Evolutionary conservation across 2,113 vertebrate genomes (phyloP).

Genomic region (Lutjanus erythropterus): DNA sequence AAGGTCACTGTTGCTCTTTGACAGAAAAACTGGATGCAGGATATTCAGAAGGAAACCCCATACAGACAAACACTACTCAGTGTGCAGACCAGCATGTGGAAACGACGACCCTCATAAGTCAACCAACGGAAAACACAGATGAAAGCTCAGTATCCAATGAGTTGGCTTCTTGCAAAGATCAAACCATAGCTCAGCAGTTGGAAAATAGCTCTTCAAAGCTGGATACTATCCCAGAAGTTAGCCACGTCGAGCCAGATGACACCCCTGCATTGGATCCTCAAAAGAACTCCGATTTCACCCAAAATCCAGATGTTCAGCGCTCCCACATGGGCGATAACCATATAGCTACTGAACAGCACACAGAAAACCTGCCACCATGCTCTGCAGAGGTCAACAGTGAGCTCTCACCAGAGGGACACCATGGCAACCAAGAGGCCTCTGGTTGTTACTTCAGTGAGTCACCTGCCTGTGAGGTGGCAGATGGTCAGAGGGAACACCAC

Average conservation of each 20-base stretch:
- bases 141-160: slow-evolving; percentile 28
- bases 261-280: slow-evolving; percentile 17
- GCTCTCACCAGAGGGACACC: slow-evolving; percentile 39
- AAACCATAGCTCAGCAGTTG: slow-evolving; percentile 14
- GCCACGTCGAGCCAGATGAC: slow-evolving; percentile 47
- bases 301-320: slow-evolving; percentile 40
- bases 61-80: slow-evolving; percentile 10
- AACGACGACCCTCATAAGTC: neutral
- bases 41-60: slow-evolving; percentile 21
- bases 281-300: slow-evolving; percentile 19
- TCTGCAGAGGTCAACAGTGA: slow-evolving; percentile 50
- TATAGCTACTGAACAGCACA: slow-evolving; percentile 22
- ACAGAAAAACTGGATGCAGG: slow-evolving; percentile 19
- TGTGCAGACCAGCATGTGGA: slow-evolving; percentile 25
- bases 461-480: slow-evolving; percentile 73
- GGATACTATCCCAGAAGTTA: slow-evolving; percentile 75
- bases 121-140: slow-evolving; percentile 23
- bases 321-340: slow-evolving; percentile 1
- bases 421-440: slow-evolving; percentile 69
- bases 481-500: slow-evolving; percentile 66
- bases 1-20: slow-evolving; percentile 46
- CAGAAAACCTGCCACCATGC: slow-evolving; percentile 33
- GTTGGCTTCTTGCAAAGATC: slow-evolving; percentile 24
- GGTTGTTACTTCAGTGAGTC: slow-evolving; percentile 67
- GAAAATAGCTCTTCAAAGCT: slow-evolving; percentile 69